Percentiles rank a stretch among this genome's conserved stretches.
These are phyloP conservation scores for Sinocyclocheilus anshuiensis DNA, from an alignment of 2,113 vertebrate species.

Conservation along the genomic window DNA sequence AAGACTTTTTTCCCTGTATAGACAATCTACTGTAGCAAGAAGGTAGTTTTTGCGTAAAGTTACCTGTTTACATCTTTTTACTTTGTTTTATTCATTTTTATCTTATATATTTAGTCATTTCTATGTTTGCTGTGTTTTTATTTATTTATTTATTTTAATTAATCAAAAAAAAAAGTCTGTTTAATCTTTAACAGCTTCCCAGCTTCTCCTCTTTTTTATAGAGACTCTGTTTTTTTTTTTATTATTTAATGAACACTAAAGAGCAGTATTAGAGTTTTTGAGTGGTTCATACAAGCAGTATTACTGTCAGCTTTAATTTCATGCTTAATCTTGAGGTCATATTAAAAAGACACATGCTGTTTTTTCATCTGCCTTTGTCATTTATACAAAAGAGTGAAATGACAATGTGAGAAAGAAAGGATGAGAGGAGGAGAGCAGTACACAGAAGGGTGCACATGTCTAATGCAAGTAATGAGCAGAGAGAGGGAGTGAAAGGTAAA, in stretches of 20 bases:
- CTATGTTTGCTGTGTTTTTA: too few species aligned
- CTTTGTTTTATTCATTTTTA: too few species aligned
- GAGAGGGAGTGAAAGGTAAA: slow-evolving; percentile 16
- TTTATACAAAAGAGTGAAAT: not conserved
- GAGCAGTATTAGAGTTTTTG: not conserved
- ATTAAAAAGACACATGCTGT: slow-evolving; percentile 47
- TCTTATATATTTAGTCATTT: too few species aligned
- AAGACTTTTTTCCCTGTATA: too few species aligned
- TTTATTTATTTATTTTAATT: too few species aligned
- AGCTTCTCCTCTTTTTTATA: not conserved
- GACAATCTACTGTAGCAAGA: too few species aligned
- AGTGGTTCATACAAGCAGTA: slow-evolving; percentile 30
- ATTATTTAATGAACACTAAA: not conserved
- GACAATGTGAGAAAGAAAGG: not conserved
- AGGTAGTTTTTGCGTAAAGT: too few species aligned
- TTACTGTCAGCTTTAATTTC: slow-evolving; percentile 49
- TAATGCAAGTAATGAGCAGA: slow-evolving; percentile 5
- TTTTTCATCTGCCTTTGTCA: slow-evolving; percentile 5
- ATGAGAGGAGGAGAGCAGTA: not conserved
- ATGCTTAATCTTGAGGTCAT: slow-evolving; percentile 44
- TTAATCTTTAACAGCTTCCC: not conserved
- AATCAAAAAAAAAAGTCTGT: too few species aligned
- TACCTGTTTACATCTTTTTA: too few species aligned
- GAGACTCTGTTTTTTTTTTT: not conserved
- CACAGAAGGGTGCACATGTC: slow-evolving; percentile 36